These are phyloP conservation scores for Crypturellus tataupa DNA, from an alignment of 2,797 vertebrate genomes.

Conservation along the genomic window DNA sequence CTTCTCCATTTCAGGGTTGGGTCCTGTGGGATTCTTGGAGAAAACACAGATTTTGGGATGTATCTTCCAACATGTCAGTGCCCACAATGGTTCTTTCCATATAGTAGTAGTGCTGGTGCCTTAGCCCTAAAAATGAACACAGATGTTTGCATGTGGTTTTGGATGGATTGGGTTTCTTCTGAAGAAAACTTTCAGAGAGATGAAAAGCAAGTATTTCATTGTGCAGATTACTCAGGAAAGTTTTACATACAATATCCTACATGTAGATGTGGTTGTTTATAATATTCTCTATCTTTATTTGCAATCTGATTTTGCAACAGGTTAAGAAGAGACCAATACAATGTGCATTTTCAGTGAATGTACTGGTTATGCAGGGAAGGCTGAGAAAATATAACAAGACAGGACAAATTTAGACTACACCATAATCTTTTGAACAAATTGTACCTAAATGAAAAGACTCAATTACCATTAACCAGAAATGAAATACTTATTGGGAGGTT, in stretches of 20 bases:
- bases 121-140: conserved; percentile 34
- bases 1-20: rapidly evolving
- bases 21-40: not conserved
- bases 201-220: not conserved
- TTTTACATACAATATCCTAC: not conserved
- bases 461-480: not conserved
- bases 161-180: conserved; percentile 7
- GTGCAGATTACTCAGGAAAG: conserved; percentile 39
- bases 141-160: conserved; percentile 16
- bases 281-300: not conserved
- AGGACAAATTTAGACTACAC: not conserved
- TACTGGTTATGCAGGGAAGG: not conserved
- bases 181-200: conserved; percentile 16
- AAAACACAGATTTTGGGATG: not conserved
- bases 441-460: not conserved
- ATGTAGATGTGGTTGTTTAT: not conserved
- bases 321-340: not conserved
- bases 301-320: not conserved
- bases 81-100: not conserved
- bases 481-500: not conserved
- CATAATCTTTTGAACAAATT: not conserved
- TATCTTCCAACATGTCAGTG: not conserved
- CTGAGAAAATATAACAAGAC: not conserved
- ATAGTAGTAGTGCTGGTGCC: not conserved
- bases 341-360: not conserved